Base-by-base conservation (phyloP, 2,888 invertebrate species). In the Spodoptera exigua region DNA sequence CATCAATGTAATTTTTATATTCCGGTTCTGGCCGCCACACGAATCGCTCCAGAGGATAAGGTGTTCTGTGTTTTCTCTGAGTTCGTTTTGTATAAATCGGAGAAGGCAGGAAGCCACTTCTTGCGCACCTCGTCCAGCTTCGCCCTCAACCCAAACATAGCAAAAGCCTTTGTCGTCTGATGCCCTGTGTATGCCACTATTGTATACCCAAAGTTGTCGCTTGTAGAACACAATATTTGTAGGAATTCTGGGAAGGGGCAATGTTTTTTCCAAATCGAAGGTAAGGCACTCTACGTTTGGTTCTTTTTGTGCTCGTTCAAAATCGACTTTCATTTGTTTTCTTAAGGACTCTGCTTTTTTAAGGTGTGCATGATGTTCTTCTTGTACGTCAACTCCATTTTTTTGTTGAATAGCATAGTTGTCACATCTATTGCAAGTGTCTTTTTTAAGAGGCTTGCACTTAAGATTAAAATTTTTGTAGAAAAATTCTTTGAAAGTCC, bases 1-100 rank as follows among this genome's bases (percentile, higher is more conserved):
- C 62, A 69, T 62, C 44, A 69, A 55, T 27, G 41, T 45, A 18
- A 71, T 17, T 37, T 71, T 71, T 16, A 71, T 71, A 41, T 59
- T 70, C 9, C 66, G 46, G 46, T 70, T 62, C 21, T 65, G 66
- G 10, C 44, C 44, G 18, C 44, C 68, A 45, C 69, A 68, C 34
- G 44, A 58, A 27, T 66, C 68, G 16, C 49, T 55, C 68, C 52
- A 71, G 4, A 71, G 43, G 16, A 51, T 54, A 14, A 55, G 41
- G 13, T 36, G 18, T 35, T 41, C 41, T 35, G 16, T 36, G 35
- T 43, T 17, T 17, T 21, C 32, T 18, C 27, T n/a, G 13, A 52
- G 13, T 17, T 18, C 18, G 10, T 44, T n/a, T 4, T 52, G n/a
- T 2, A 52, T 52, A 21, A 35, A 14, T 18, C 18, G 16, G 11